Percentiles rank a stretch among this genome's conserved stretches.
Conservation (phyloP, 2,888 invertebrate genomes). For the Dynastes maya region DNA sequence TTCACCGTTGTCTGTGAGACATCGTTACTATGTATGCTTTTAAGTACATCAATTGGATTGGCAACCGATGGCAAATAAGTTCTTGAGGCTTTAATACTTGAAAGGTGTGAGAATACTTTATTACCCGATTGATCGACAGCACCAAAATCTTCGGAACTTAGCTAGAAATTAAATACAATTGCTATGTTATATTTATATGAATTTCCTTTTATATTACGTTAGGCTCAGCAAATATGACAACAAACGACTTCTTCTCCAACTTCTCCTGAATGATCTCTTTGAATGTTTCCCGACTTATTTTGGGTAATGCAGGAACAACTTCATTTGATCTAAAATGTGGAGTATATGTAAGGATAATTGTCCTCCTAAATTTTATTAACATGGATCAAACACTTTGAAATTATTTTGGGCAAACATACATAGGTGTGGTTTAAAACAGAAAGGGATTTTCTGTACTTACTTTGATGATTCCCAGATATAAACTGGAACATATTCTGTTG, state of each 20-base stretch:
- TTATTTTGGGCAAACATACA: slow-evolving; percentile 24
- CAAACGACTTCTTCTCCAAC: slow-evolving; percentile 65
- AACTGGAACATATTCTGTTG: slow-evolving; percentile 67
- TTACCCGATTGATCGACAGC: slow-evolving; percentile 67
- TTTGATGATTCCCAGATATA: slow-evolving; percentile 67
- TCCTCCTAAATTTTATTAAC: neutral
- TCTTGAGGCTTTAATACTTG: slow-evolving; percentile 64
- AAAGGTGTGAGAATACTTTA: slow-evolving; percentile 69
- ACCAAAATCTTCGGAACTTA: slow-evolving; percentile 71
- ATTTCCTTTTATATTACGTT: slow-evolving; percentile 67
- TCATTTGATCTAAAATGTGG: slow-evolving; percentile 54
- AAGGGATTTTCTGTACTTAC: slow-evolving; percentile 61
- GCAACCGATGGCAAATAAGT: slow-evolving; percentile 78
- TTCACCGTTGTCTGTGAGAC: slow-evolving; percentile 63
- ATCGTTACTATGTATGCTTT: slow-evolving; percentile 70
- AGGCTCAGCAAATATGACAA: slow-evolving; percentile 72
- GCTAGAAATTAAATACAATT: slow-evolving; percentile 61
- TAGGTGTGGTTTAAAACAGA: slow-evolving; percentile 58
- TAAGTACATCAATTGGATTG: slow-evolving; percentile 74
- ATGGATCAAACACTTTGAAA: slow-evolving; percentile 52
- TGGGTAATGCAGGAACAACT: slow-evolving; percentile 66
- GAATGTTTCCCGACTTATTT: slow-evolving; percentile 66
- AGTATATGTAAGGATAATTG: neutral
- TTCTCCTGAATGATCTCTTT: slow-evolving; percentile 62
- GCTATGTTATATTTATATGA: neutral